A percentile compares a stretch with the other conserved stretches of the same genome.
Evolutionary conservation across 2,113 vertebrate species (phyloP).

Genomic region (Melospiza georgiana): DNA sequence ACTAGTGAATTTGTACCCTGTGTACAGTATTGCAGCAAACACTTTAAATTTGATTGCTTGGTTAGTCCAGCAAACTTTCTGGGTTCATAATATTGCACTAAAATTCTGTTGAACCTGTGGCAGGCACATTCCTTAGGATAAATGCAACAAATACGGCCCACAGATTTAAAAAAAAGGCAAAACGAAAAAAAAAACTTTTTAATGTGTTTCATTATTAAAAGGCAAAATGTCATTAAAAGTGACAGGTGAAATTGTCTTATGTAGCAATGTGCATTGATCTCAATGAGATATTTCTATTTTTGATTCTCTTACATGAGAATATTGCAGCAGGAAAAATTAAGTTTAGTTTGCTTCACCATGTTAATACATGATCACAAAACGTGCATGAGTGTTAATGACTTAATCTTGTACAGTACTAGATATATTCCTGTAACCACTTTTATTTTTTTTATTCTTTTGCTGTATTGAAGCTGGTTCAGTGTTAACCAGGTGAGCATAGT

Average conservation of each 20-base stretch:
- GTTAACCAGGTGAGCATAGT: slow-evolving; percentile 83
- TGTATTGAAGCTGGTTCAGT: slow-evolving; percentile 86
- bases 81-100: slow-evolving; percentile 97
- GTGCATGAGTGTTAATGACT: slow-evolving; percentile 96
- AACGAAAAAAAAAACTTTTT: slow-evolving; percentile 73
- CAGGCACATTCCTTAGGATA: slow-evolving; percentile 95
- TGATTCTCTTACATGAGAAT: slow-evolving; percentile 99
- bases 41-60: slow-evolving; percentile 79
- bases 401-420: slow-evolving; percentile 92
- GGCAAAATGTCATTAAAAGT: slow-evolving; percentile 89
- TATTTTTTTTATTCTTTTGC: slow-evolving; percentile 79
- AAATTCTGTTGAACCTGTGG: slow-evolving; percentile 93
- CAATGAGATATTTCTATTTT: slow-evolving; percentile 99
- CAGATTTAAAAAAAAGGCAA: slow-evolving; percentile 60
- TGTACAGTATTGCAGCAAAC: slow-evolving; percentile 81
- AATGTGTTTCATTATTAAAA: slow-evolving; percentile 88
- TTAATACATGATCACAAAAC: slow-evolving; percentile 97
- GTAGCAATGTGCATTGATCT: slow-evolving; percentile 99
- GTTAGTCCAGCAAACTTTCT: slow-evolving; percentile 87
- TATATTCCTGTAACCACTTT: slow-evolving; percentile 93
- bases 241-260: slow-evolving; percentile 97
- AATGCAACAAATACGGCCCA: slow-evolving; percentile 91
- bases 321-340: slow-evolving; percentile 92
- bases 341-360: slow-evolving; percentile 94
- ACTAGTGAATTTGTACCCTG: slow-evolving; percentile 71